A percentile compares a stretch with the other conserved stretches of the same genome.
phyloP scores from a whole-genome alignment of 2,113 vertebrate genomes.

The Eublepharis macularius region DNA sequence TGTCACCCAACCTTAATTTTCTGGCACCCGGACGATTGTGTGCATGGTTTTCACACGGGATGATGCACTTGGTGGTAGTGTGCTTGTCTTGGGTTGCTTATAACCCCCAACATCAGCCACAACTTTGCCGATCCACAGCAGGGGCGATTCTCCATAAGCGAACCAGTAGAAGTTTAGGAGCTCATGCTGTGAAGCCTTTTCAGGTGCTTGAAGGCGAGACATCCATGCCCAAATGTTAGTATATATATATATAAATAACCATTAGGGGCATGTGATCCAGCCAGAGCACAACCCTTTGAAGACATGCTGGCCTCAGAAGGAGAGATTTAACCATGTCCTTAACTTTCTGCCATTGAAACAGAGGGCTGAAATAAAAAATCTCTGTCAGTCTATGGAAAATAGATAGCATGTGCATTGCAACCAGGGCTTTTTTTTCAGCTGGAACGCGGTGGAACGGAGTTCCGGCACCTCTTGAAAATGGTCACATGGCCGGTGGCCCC shows the following conservation, averaged over 20 bases:
- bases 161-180: background rate
- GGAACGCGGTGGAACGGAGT: no score
- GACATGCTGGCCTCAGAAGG: no score
- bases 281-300: background rate
- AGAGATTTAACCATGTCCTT: background rate
- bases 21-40: no score
- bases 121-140: background rate
- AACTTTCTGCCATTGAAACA: no score
- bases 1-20: no score
- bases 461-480: no score
- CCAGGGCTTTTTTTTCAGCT: no score
- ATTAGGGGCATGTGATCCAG: background rate
- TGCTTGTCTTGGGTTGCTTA: background rate
- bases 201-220: background rate
- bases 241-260: background rate
- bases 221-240: background rate
- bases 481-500: no score
- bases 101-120: background rate
- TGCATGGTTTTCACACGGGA: background rate
- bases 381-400: no score
- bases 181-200: background rate
- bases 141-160: background rate
- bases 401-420: no score
- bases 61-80: background rate
- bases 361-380: no score